Evolutionary conservation across 2,797 vertebrate genomes (phyloP), one percentile per base, ranked within the genome.

Genomic region (Crypturellus tataupa): DNA sequence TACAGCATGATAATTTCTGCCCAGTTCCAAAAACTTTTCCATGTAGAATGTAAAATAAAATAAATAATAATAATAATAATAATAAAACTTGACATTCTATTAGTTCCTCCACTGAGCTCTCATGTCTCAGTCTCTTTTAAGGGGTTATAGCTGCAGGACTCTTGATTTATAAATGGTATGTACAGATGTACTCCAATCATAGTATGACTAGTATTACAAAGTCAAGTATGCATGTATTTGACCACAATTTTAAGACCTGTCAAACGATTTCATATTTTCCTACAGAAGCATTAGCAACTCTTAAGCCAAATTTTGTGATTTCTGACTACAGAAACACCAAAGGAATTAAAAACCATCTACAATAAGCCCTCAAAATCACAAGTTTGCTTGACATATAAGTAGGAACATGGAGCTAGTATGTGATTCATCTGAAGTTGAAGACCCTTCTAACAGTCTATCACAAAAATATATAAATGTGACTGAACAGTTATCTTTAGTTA

Each of bases 351-450:
- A 90, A 58, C 4, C 76, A 82, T 8, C 11, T 64, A 9, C 4
- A 37, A 77, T n/a, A 56, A 19, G 2, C 1, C 13, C 27, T 88
- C 23, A 62, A 73, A 67, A 65, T 62, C 2, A 85, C 53, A 24
- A 73, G 7, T 58, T 76, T 44, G 6, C 20, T 21, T 56, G 40
- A 77, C 37, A 73, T 6, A 40, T 3, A 72, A 47, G 4, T 2
- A 60, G 8, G 13, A 85, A 40, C 14, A 3, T 40, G 5, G 4
- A 15, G 5, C 6, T 69, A 7, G 0, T 62, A 42, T 31, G 62
- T 10, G 5, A 65, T 39, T 13, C 18, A 24, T 12, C 8, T 11
- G 25, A 49, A 3, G 16, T 7, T 20, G 47, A 76, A 19, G 13
- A 59, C 29, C 19, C 53, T 53, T 77, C 64, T 40, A 21, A 59